Evolutionary conservation across 2,797 vertebrate species (phyloP).

Genomic region (Toxotes lorentzi): DNA sequence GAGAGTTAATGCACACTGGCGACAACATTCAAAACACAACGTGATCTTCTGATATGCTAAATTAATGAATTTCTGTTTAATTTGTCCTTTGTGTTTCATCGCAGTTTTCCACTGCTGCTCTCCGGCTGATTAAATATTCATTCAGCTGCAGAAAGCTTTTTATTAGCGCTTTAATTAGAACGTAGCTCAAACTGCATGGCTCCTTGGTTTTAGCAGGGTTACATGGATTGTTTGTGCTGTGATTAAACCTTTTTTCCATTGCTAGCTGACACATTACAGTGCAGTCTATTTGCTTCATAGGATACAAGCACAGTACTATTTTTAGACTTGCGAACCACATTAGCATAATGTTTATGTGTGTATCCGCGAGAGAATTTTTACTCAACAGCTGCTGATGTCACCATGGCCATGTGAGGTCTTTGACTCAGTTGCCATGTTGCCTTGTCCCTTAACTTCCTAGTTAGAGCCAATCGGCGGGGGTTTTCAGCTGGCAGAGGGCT

Average conservation of each 20-base stretch:
- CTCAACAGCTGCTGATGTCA: constrained; percentile 73
- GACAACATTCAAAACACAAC: constrained; percentile 51
- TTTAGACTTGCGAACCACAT: constrained; percentile 60
- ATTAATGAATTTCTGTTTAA: constrained; percentile 65
- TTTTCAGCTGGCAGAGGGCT: constrained; percentile 31
- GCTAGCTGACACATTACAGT: constrained; percentile 25
- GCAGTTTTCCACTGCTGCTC: constrained; percentile 55
- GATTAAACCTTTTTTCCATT: constrained; percentile 23
- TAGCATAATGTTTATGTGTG: constrained; percentile 59
- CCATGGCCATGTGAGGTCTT: constrained; percentile 49
- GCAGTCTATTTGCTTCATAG: constrained; percentile 21
- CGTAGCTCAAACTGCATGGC: constrained; percentile 42
- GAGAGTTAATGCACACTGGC: constrained; percentile 32
- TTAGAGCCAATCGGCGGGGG: constrained; percentile 63
- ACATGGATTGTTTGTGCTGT: constrained; percentile 58
- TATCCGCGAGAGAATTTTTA: constrained; percentile 39
- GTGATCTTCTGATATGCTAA: constrained; percentile 68
- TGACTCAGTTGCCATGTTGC: constrained; percentile 72
- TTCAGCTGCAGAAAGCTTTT: constrained; percentile 69
- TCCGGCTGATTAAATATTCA: constrained; percentile 78
- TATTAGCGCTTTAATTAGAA: constrained; percentile 80
- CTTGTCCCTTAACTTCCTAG: constrained; percentile 26
- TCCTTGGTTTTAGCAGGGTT: constrained; percentile 65
- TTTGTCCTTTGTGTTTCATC: constrained; percentile 67
- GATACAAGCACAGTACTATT: constrained; percentile 54